Evolutionary conservation across 2,113 vertebrate species (phyloP).

Genomic region (Geococcyx californianus): DNA sequence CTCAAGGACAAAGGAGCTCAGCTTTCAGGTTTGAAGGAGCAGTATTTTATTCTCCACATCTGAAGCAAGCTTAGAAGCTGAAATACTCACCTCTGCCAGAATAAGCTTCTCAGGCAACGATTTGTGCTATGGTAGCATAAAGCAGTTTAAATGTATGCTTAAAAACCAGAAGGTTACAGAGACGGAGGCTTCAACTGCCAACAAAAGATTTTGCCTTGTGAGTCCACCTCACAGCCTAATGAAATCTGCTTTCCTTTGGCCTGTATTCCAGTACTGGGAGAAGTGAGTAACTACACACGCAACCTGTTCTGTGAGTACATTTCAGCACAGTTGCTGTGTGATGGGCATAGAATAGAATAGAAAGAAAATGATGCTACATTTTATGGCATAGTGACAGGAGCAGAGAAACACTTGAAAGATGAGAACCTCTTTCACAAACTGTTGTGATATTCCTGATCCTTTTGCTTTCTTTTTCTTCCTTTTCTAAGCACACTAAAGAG

Average conservation of each 20-base stretch:
- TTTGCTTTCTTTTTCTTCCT: neutral
- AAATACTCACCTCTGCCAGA: neutral
- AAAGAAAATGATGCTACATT: neutral
- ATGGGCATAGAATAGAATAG: neutral
- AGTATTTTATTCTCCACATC: neutral
- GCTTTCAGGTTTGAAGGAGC: neutral
- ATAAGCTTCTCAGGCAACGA: neutral
- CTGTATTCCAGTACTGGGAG: neutral
- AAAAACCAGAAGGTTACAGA: neutral
- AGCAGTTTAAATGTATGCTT: neutral
- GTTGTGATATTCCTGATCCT: neutral
- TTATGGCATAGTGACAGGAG: neutral
- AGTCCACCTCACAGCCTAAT: neutral
- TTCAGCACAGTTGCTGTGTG: neutral
- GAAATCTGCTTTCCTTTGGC: neutral
- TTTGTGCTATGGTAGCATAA: neutral
- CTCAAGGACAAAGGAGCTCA: neutral
- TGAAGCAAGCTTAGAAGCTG: neutral
- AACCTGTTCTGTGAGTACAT: neutral
- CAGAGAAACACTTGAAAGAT: neutral
- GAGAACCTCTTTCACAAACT: neutral
- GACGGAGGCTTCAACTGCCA: neutral
- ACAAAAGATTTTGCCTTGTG: neutral
- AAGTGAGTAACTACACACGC: neutral
- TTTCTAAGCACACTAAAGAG: neutral